Evolutionary conservation across 2,797 vertebrate species (phyloP).

Genomic region (Smutsia temminckii): DNA sequence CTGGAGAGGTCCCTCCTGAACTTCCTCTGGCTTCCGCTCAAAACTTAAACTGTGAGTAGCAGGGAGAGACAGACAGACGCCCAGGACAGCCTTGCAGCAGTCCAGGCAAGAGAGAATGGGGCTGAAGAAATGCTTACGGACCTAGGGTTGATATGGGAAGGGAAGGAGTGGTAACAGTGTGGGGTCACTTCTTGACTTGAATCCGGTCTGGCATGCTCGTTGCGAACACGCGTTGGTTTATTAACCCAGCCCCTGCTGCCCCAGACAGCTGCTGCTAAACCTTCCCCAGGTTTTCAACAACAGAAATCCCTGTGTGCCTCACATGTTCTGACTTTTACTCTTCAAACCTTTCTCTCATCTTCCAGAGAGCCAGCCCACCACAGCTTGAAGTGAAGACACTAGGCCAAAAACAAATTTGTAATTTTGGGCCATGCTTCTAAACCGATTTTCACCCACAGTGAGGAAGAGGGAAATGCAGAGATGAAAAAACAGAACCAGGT

Average conservation of each 20-base stretch:
- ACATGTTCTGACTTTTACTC: background rate
- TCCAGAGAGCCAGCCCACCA: background rate
- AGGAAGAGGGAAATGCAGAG: background rate
- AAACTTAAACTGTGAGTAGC: background rate
- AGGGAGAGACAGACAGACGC: background rate
- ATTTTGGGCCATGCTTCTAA: background rate
- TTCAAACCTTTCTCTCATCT: background rate
- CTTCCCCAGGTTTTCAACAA: background rate
- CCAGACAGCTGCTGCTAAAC: background rate
- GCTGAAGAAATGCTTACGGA: background rate
- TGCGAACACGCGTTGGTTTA: background rate
- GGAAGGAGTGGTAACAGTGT: background rate
- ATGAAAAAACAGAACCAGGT: conserved; percentile 17
- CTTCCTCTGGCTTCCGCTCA: background rate
- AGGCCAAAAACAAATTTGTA: background rate
- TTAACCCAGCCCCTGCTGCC: background rate
- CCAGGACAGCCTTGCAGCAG: background rate
- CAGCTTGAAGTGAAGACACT: background rate
- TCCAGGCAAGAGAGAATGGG: background rate
- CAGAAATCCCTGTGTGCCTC: background rate
- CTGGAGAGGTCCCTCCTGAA: background rate
- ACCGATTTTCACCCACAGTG: background rate
- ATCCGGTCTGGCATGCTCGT: background rate
- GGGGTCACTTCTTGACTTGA: background rate
- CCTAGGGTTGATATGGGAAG: background rate